phyloP scores from a whole-genome alignment of 2,797 vertebrate genomes.

The Cynopterus sphinx region DNA sequence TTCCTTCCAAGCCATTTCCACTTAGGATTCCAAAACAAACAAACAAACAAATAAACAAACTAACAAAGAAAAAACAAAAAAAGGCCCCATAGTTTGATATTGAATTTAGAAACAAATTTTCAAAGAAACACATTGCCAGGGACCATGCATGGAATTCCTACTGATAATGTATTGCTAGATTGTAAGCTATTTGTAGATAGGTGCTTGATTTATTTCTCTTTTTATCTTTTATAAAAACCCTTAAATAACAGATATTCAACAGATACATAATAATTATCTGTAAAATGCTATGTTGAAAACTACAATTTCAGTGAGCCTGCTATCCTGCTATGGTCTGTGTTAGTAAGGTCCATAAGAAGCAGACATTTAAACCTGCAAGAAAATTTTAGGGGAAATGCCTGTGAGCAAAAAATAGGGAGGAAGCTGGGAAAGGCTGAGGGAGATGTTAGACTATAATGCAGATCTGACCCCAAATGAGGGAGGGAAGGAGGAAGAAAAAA shows the following conservation, averaged over 20 bases:
- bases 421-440: background rate
- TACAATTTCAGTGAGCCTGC: background rate
- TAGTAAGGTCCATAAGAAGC: background rate
- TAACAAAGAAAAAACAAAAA: too few species aligned
- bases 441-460: background rate
- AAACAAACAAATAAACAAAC: too few species aligned
- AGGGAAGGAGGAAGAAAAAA: background rate
- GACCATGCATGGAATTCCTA: constrained; percentile 64
- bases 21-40: constrained; percentile 48
- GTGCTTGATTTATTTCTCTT: background rate
- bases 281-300: background rate
- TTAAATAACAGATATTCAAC: background rate
- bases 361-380: background rate
- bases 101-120: constrained; percentile 68
- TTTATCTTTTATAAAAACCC: background rate
- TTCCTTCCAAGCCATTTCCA: constrained; percentile 71
- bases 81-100: constrained; percentile 67
- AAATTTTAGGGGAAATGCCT: background rate
- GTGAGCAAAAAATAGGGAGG: constrained; percentile 6
- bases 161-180: constrained; percentile 21
- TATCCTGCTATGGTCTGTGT: background rate
- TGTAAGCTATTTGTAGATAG: constrained; percentile 37
- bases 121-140: constrained; percentile 45
- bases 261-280: background rate
- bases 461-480: background rate